phyloP scores from a whole-genome alignment of 1,140 invertebrate genomes.

The Ceratitis capitata region DNA sequence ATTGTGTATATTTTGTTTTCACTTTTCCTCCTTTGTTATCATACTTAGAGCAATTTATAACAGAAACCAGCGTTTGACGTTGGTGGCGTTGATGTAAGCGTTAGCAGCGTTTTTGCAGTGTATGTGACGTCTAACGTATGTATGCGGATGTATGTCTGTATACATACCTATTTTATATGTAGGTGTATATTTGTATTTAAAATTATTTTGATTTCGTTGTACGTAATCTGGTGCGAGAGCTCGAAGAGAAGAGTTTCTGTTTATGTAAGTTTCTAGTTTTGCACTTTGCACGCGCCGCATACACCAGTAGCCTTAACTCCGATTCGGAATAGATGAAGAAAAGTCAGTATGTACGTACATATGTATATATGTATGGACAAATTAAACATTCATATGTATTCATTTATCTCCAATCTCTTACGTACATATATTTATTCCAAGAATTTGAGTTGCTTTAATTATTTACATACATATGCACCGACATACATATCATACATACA shows the following conservation, averaged over 20 bases:
- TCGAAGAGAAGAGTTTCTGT: neutral
- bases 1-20: neutral
- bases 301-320: too few species aligned
- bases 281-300: neutral
- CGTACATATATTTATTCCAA: too few species aligned
- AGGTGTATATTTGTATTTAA: neutral
- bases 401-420: too few species aligned
- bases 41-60: neutral
- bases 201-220: neutral
- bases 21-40: neutral
- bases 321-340: too few species aligned
- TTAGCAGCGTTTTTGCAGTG: neutral
- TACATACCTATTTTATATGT: neutral
- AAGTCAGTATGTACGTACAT: too few species aligned
- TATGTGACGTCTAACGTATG: too few species aligned
- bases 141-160: neutral
- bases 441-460: too few species aligned
- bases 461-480: too few species aligned
- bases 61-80: too few species aligned
- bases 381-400: neutral
- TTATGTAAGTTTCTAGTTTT: constrained; percentile 11
- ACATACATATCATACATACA: too few species aligned
- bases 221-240: neutral
- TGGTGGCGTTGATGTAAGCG: neutral
- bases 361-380: neutral